A percentile compares a stretch with the other conserved stretches of the same genome.
Conservation (phyloP, 2,113 vertebrate genomes). For the Anoplopoma fimbria region DNA sequence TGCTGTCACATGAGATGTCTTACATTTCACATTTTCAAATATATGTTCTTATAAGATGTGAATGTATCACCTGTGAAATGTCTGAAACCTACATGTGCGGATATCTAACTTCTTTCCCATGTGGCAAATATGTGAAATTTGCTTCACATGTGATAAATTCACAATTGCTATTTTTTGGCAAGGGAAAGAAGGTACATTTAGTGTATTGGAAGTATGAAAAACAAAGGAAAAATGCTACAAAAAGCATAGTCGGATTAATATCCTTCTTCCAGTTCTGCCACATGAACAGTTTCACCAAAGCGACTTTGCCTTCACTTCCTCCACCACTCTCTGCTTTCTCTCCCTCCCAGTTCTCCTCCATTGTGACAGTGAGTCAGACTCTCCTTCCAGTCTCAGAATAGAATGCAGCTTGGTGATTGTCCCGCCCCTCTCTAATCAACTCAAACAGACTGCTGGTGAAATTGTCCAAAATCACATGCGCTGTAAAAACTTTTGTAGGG, state of each 20-base stretch:
- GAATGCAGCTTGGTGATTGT: conserved; percentile 60
- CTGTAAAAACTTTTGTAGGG: not conserved
- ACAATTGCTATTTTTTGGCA: not conserved
- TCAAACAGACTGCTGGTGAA: conserved; percentile 41
- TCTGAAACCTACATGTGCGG: not conserved
- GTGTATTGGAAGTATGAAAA: not conserved
- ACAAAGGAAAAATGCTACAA: not conserved
- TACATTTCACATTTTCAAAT: not conserved
- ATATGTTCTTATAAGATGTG: not conserved
- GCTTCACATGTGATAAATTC: not conserved
- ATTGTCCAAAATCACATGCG: conserved; percentile 40
- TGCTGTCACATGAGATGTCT: not conserved
- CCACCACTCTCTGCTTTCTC: not conserved
- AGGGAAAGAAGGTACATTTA: not conserved
- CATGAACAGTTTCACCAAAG: not conserved
- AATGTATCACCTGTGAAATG: not conserved
- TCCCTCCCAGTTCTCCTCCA: conserved; percentile 16
- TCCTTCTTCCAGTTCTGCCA: not conserved
- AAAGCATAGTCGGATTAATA: not conserved
- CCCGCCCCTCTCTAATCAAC: conserved; percentile 55
- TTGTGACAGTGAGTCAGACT: conserved; percentile 78
- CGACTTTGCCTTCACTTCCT: not conserved
- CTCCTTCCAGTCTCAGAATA: conserved; percentile 71
- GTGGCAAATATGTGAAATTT: not conserved
- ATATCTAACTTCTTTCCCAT: not conserved